Base-by-base conservation (phyloP, 2,888 invertebrate species). In the Cistogaster globosa region DNA sequence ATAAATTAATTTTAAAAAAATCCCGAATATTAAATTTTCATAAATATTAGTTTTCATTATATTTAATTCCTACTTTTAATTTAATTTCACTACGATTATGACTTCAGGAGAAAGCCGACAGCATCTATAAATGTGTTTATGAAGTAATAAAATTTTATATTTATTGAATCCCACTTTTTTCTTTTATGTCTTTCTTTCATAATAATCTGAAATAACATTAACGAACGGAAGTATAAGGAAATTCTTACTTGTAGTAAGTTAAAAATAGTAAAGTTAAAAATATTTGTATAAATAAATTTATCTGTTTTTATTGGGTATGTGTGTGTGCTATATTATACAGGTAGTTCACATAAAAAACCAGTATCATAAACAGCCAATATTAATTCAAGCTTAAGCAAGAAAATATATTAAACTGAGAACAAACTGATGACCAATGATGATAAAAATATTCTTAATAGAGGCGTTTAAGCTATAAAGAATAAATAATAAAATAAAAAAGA, bases 381-480 rank as follows among this genome's bases (percentile, higher is more conserved):
- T 69, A 51, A 45, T 75, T 65, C 26, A 65, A 67, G 38, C 58
- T 71, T 48, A 5, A n/a, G 71, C 8, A 71, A 69, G 42, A 14
- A 51, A 67, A 77, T 38, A 53, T 14, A 5, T 38, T 12, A 60
- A 72, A 22, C 48, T 20, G 65, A 51, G 55, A 79, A 83, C 68
- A 55, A 68, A 72, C 62, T 32, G 32, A 62, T 84, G 80, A 76
- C 32, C 76, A 84, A 68, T 77, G 57, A 60, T 68, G 65, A 42
- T 81, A 84, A 84, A 67, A 83, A 60, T 51, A 71, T 57, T 62
- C 20, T 65, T 71, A 55, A 51, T 63, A n/a, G 16, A 80, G 68
- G 48, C 53, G 68, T 68, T 78, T 69, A 48, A 36, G 14, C 7
- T 51, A 7, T 67, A 58, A 63, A 51, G 53, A 60, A 69, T 11